Base-by-base conservation (phyloP, 2,113 vertebrate species). In the Andinoacara biseriatus region DNA sequence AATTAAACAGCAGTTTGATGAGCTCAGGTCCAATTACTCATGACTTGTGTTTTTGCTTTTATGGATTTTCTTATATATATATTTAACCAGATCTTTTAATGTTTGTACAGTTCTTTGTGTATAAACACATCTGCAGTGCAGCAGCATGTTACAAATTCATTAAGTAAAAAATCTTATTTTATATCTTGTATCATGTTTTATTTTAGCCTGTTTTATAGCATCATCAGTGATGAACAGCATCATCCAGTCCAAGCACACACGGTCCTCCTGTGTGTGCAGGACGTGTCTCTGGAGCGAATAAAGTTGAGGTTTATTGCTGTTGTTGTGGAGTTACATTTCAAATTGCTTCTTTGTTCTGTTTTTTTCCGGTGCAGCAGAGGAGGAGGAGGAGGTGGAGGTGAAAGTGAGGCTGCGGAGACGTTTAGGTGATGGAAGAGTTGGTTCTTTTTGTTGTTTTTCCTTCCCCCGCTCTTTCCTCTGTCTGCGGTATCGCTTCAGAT, bases 291-390 rank as follows among this genome's bases (percentile, higher is more conserved):
- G 20, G 1, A n/a, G 56, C 40, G 62, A 82, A 69, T 72, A 72
- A 60, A 79, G 40, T 59, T 80, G 35, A 82, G 83, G 52, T 78
- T 89, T 83, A 77, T 78, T 80, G 82, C 26, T 85, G 88, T 58
- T 90, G 69, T 76, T 83, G 77, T 43, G 65, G 76, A 89, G 88
- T 88, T 83, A 74, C 69, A 78, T 87, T 85, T 91, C 80, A 84
- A 92, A 92, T 87, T 86, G 76, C 86, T 79, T 89, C 79, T 72
- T 52, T 72, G 46, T 90, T 67, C 18, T 46, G n/a, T 72, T 81
- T 79, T 79, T 74, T 46, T 29, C 35, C 0, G 13, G 52, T 61
- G 74, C 35, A 38, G 24, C 60, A 10, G 52, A 40, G 8, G 18
- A 3, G 14, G 52, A 40, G 8, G 18, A 3, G 14, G 35, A 59